phyloP scores from a whole-genome alignment of 2,113 vertebrate genomes.

The Manacus vitellinus region DNA sequence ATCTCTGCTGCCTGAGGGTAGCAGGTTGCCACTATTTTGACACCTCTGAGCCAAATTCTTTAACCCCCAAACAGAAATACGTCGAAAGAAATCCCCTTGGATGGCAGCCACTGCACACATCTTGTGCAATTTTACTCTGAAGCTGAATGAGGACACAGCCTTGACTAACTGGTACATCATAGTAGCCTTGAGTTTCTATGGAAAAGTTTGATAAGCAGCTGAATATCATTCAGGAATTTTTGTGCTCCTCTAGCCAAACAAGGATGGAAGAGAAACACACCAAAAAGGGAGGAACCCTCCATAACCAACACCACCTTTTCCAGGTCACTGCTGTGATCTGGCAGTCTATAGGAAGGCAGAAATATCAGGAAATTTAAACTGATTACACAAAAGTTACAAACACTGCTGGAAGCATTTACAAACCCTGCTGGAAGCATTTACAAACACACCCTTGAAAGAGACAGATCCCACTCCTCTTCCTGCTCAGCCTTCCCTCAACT shows the following conservation, averaged over 20 bases:
- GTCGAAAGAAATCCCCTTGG: background rate
- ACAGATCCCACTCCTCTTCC: background rate
- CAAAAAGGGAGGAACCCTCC: background rate
- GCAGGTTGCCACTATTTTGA: background rate
- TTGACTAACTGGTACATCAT: background rate
- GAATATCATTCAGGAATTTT: background rate
- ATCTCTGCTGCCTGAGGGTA: background rate
- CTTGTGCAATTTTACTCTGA: background rate
- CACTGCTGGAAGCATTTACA: background rate
- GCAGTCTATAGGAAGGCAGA: background rate
- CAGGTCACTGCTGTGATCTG: background rate
- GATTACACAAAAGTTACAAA: background rate
- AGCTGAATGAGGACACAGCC: background rate
- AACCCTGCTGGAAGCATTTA: background rate
- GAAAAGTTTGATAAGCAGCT: background rate
- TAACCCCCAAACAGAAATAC: background rate
- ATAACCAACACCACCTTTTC: background rate
- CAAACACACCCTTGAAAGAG: background rate
- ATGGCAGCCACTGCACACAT: rapidly evolving
- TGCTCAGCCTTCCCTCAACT: background rate
- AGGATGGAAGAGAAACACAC: background rate
- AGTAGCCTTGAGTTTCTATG: background rate
- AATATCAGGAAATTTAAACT: background rate
- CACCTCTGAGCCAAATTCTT: background rate
- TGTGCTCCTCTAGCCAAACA: background rate